Percentiles rank a stretch among this genome's conserved stretches.
These are phyloP conservation scores for Drosophila erecta DNA, from an alignment of 1,140 invertebrate species.

Conservation along the genomic window DNA sequence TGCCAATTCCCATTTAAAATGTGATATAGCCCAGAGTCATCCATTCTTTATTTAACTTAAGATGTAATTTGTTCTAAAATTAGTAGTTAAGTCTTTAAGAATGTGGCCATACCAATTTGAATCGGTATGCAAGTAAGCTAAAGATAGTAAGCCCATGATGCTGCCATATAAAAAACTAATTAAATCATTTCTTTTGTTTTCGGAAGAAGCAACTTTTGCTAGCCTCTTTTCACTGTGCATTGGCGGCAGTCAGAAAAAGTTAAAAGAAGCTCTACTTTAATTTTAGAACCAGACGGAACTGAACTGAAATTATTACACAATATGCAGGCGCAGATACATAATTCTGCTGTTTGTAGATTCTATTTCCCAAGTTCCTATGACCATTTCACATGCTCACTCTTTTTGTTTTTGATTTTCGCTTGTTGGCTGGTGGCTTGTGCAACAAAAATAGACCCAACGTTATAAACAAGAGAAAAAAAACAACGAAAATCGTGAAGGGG, in stretches of 20 bases:
- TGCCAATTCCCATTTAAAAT: background rate
- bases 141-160: background rate
- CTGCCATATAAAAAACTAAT: too few species aligned
- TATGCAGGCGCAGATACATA: slow-evolving; percentile 51
- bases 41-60: background rate
- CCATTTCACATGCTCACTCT: slow-evolving; percentile 26
- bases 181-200: too few species aligned
- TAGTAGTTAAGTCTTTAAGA: too few species aligned
- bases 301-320: slow-evolving; percentile 65
- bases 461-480: slow-evolving; percentile 32
- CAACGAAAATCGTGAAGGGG: background rate
- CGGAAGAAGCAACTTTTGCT: background rate
- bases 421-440: slow-evolving; percentile 11
- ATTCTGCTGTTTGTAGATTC: slow-evolving; percentile 28
- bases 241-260: background rate
- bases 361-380: slow-evolving; percentile 13
- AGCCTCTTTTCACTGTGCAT: slow-evolving; percentile 5
- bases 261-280: slow-evolving; percentile 38
- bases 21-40: background rate
- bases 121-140: background rate
- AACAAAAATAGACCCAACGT: slow-evolving; percentile 33
- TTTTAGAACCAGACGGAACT: slow-evolving; percentile 63
- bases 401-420: slow-evolving; percentile 23
- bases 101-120: too few species aligned
- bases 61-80: background rate